phyloP scores from a whole-genome alignment of 1,140 invertebrate genomes.

The Psilanteris sp. region DNA sequence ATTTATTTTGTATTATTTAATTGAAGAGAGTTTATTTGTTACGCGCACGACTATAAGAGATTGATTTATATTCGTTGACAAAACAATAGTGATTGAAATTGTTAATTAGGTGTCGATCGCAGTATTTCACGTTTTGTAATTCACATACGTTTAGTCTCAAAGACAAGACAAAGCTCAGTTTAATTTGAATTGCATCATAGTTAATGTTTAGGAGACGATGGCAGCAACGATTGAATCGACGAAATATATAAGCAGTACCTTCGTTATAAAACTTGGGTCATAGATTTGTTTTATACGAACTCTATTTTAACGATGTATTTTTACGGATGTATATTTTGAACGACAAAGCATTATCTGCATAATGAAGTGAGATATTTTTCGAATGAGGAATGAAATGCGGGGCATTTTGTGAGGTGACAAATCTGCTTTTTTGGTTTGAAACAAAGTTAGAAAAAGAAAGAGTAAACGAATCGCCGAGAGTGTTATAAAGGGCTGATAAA shows the following conservation, averaged over 20 bases:
- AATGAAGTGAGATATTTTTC: constrained; percentile 17
- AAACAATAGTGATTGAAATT: constrained; percentile 6
- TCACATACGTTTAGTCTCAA: constrained; percentile 42
- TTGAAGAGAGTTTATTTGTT: constrained; percentile 1
- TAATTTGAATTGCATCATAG: too few relatives aligned
- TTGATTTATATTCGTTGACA: constrained; percentile 2
- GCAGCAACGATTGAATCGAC: constrained; percentile 15
- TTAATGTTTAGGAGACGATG: too few relatives aligned
- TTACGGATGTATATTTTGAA: constrained; percentile 30
- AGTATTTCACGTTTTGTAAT: too few relatives aligned
- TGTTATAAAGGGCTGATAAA: constrained; percentile 28
- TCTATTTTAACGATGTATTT: constrained; percentile 18
- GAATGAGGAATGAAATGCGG: constrained; percentile 22
- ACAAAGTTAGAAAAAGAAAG: too few relatives aligned
- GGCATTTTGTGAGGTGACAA: constrained; percentile 25
- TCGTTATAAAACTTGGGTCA: constrained; percentile 13
- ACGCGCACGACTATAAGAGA: background rate
- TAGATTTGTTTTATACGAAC: constrained; percentile 17
- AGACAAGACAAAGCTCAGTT: constrained; percentile 21
- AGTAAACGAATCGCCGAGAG: constrained; percentile 10
- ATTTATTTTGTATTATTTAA: constrained; percentile 1
- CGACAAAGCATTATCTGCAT: constrained; percentile 5
- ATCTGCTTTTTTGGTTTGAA: background rate
- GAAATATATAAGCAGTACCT: constrained; percentile 5
- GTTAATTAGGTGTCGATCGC: too few relatives aligned